Evolutionary conservation across 92 coral and sea anemone genomes (phyloP).

Genomic region (Porites evermanni): DNA sequence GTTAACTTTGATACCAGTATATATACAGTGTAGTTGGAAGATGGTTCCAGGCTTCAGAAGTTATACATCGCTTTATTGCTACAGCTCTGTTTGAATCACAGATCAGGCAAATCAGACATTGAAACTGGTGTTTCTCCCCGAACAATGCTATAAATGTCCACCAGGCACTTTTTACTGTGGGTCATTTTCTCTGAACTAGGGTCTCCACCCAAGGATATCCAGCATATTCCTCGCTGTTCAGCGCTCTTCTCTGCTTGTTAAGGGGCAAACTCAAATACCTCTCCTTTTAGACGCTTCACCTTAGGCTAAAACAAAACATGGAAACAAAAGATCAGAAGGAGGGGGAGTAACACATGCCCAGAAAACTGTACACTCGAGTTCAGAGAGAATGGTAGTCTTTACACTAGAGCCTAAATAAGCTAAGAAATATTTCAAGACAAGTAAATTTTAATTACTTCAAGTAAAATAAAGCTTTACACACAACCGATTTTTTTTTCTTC

Average conservation of each 20-base stretch:
- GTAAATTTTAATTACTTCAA: too few species aligned
- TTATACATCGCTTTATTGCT: too few species aligned
- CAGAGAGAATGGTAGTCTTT: neutral
- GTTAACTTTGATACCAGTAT: too few species aligned
- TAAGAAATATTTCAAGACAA: too few species aligned
- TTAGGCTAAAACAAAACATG: constrained; percentile 4
- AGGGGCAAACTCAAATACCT: constrained; percentile 1
- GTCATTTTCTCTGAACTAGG: constrained; percentile 23
- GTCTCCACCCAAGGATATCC: neutral
- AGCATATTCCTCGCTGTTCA: neutral
- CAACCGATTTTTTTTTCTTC: too few species aligned
- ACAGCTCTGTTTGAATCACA: neutral
- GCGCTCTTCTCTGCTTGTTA: neutral
- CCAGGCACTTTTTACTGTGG: neutral
- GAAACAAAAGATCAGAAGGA: neutral
- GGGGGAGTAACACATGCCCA: neutral
- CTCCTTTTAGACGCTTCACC: constrained; percentile 10
- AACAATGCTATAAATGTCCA: constrained; percentile 2
- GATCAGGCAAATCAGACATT: neutral
- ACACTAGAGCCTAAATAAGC: too few species aligned
- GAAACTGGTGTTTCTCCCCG: neutral
- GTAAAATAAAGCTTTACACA: too few species aligned
- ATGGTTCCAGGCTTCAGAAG: too few species aligned
- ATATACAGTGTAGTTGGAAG: too few species aligned
- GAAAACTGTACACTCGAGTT: neutral